Base-by-base conservation (phyloP, 2,888 invertebrate genomes). In the Trichopria drosophilae region DNA sequence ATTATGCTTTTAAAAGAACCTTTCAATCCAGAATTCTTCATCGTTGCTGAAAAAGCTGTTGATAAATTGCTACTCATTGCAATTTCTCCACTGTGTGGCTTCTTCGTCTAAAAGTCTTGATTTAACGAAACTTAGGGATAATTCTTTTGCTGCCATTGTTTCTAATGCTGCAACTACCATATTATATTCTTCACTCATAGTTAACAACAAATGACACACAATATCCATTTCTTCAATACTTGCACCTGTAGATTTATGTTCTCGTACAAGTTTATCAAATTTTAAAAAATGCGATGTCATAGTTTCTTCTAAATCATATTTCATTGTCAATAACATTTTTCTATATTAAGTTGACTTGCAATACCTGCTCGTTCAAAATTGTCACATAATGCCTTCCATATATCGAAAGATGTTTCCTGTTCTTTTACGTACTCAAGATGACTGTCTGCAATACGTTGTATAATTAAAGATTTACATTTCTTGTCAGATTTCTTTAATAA, bases 391-490 rank as follows among this genome's bases (percentile, higher is more conserved):
- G 40, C 31, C 32, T 32, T 46, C 63, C 62, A 63, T 19, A 61
- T 45, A 6, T 63, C 58, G 20, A 55, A 54, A 12, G 62, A 53
- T 3, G 54, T 63, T 32, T 43, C 47, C 43, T 59, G 52, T 16
- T 64, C 62, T 49, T 64, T 63, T 2, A 56, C 59, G 35, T 64
- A 66, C 51, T 65, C 66, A 19, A 64, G 49, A 34, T 65, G 62
- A 34, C 54, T 63, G 41, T 66, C 63, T 7, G 64, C 54, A 16
- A 64, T 60, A 5, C 60, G 49, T 39, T 64, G 64, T 26, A 64
- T 52, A 29, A 65, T 60, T 37, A 54, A 55, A 4, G 62, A 62
- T 24, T 56, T 60, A 43, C 59, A 61, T 42, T 62, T 59, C 32
- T 46, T 39, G 13, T 61, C 48, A 15, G 43, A 13, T 43, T 51